Percentiles rank a stretch among this genome's conserved stretches.
phyloP scores from a whole-genome alignment of 1,140 invertebrate species.

The Calosoma granatense region DNA sequence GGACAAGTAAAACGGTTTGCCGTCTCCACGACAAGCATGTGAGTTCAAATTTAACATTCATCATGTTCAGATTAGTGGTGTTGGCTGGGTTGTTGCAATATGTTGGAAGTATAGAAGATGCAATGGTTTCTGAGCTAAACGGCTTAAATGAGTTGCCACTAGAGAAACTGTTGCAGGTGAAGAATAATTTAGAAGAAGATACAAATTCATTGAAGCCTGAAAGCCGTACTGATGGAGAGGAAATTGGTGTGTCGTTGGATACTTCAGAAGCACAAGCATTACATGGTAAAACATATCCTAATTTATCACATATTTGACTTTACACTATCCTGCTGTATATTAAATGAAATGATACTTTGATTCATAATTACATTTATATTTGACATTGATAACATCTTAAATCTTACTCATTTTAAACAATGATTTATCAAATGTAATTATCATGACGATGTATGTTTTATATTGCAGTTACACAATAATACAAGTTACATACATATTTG shows the following conservation, averaged over 20 bases:
- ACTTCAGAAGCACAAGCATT: slow-evolving; percentile 21
- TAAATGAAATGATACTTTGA: too few relatives aligned
- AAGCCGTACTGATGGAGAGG: slow-evolving; percentile 9
- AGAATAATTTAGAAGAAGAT: slow-evolving; percentile 25
- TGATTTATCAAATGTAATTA: too few relatives aligned
- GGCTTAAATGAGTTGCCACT: slow-evolving; percentile 42
- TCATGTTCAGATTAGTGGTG: background rate
- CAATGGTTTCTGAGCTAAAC: background rate
- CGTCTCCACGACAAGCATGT: background rate
- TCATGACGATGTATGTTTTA: too few relatives aligned
- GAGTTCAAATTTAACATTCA: background rate
- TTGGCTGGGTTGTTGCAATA: background rate
- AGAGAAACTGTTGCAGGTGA: slow-evolving; percentile 38
- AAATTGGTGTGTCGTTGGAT: slow-evolving; percentile 9
- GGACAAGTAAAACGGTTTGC: background rate
- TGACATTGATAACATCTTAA: too few relatives aligned
- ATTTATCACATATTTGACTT: too few relatives aligned
- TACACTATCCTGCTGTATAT: too few relatives aligned
- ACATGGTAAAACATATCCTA: too few relatives aligned
- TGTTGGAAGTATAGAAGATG: background rate
- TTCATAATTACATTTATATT: too few relatives aligned
- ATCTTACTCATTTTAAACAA: too few relatives aligned
- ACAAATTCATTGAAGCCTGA: background rate
- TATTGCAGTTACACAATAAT: too few relatives aligned
- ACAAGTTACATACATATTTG: too few relatives aligned